Evolutionary conservation across 2,888 invertebrate genomes (phyloP), one percentile per base, ranked within the genome.

Genomic region (Epistrophe grossulariae): DNA sequence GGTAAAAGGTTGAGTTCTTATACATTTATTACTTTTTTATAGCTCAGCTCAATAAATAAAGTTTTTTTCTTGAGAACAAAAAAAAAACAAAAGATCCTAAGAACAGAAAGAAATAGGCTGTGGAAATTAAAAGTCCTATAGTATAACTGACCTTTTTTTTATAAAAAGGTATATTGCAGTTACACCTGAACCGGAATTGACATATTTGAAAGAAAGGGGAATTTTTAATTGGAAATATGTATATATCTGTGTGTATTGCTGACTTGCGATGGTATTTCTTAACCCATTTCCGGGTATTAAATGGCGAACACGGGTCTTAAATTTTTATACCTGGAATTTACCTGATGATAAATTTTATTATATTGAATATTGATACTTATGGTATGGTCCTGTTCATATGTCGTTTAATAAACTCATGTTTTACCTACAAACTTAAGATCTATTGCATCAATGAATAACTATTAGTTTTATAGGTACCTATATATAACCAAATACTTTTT

Each of bases 1-100:
- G n/a, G 55, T 1, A 55, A 55, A n/a, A 31, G 55, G 55, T 55
- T 31, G 55, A 3, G 55, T 15, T 55, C 55, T 55, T 55, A n/a
- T n/a, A 55, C 55, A n/a, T 55, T 55, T 55, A 55, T 55, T 31
- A 55, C 31, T 15, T 28, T 28, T 15, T 52, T 24, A 6, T 15
- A 15, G 15, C 55, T 28, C 15, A 15, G 15, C 55, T 28, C 15
- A 52, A 52, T 52, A 52, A 28, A 52, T 52, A 52, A 52, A 13
- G 50, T 13, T 13, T 52, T n/a, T 52, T 52, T 28, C 6, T 24
- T 24, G 48, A 43, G 43, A 43, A 50, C 17, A 19, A 19, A 7
- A 11, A 19, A 19, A 50, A 48, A 17, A n/a, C n/a, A n/a, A 17
- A 15, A 10, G 17, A 19, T 19, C 17, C 19, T 11, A 5, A 50